Evolutionary conservation across 2,113 vertebrate species (phyloP).

Genomic region (Microcebus griseorufus): DNA sequence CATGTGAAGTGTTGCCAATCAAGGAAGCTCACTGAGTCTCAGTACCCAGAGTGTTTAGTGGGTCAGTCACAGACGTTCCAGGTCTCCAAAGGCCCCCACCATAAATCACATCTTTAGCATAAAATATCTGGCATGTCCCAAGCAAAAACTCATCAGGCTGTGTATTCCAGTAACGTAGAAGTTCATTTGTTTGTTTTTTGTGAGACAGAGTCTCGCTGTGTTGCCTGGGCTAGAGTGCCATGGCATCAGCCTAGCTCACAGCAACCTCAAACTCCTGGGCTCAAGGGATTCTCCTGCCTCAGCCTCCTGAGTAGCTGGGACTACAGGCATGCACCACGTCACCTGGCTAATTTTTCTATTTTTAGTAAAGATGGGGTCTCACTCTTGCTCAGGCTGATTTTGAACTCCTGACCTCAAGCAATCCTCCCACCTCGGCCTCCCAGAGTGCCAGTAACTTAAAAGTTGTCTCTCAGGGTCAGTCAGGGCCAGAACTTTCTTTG

Average conservation of each 20-base stretch:
- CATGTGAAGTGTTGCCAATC: rapidly evolving
- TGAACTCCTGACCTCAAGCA: too few species aligned
- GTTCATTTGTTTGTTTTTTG: background rate
- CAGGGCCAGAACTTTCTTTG: background rate
- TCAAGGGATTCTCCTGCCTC: too few species aligned
- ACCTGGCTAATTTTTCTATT: too few species aligned
- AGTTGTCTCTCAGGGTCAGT: background rate
- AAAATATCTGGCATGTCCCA: background rate
- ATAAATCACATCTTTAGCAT: background rate
- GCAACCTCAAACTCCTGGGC: too few species aligned
- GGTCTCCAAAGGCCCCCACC: background rate
- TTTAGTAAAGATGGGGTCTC: too few species aligned
- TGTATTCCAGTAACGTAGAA: background rate
- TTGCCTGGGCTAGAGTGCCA: too few species aligned
- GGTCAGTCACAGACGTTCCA: background rate
- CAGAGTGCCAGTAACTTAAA: background rate
- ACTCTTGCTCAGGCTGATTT: too few species aligned
- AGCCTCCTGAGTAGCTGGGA: too few species aligned
- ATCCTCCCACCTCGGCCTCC: too few species aligned
- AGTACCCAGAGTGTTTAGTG: background rate
- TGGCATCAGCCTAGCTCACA: too few species aligned
- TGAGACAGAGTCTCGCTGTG: too few species aligned
- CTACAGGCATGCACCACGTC: too few species aligned
- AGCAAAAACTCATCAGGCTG: background rate
- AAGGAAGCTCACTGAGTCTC: background rate